Conservation (phyloP, 2,797 vertebrate genomes). For the Ctenopoma multispine region DNA sequence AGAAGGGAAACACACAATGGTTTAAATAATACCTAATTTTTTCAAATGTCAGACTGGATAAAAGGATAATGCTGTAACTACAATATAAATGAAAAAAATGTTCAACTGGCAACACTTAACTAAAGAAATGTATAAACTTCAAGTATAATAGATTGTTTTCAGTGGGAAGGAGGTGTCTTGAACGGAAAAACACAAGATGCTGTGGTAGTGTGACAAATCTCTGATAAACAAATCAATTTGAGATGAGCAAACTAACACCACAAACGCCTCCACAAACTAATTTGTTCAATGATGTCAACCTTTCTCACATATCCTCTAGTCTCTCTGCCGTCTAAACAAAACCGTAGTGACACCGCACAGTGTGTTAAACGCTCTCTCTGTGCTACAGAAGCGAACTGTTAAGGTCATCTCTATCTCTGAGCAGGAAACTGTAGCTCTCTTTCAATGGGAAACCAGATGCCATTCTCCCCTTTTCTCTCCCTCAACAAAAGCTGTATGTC, state of each 20-base stretch:
- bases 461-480: conserved; percentile 49
- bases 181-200: background rate
- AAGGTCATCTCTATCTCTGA: conserved; percentile 25
- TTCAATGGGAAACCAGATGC: conserved; percentile 44
- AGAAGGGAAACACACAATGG: background rate
- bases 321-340: background rate
- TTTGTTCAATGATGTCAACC: conserved; percentile 1
- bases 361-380: background rate
- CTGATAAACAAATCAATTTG: background rate
- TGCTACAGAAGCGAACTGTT: conserved; percentile 24
- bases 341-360: background rate
- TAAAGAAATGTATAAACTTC: background rate
- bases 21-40: background rate
- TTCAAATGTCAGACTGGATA: too few relatives aligned
- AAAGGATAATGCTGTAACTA: background rate
- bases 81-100: conserved; percentile 1
- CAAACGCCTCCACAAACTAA: background rate
- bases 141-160: background rate
- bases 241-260: background rate
- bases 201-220: conserved; percentile 5
- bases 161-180: background rate
- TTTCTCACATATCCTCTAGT: background rate
- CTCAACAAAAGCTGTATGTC: conserved; percentile 67
- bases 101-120: background rate
- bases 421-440: conserved; percentile 44